phyloP scores from a whole-genome alignment of 2,888 invertebrate species.

The Agrotis exclamationis region DNA sequence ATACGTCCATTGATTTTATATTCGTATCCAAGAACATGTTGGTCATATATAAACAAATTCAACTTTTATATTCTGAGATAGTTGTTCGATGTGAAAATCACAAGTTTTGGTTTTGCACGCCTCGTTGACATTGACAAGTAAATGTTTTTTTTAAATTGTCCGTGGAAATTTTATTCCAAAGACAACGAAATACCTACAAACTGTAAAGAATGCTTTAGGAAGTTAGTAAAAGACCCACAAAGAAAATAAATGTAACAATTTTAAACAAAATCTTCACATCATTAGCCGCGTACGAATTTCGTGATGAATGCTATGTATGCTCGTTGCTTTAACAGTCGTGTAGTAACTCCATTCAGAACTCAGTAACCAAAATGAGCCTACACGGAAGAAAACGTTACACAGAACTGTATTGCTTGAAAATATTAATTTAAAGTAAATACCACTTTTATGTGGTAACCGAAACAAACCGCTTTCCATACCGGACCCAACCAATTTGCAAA shows the following conservation, averaged over 20 bases:
- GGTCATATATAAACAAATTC: not conserved
- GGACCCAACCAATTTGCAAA: constrained; percentile 47
- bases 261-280: no score
- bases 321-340: not conserved
- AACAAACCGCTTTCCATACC: constrained; percentile 23
- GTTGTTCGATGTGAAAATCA: constrained; percentile 12
- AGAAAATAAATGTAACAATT: no score
- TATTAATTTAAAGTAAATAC: constrained; percentile 25
- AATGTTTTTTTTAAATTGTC: not conserved
- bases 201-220: no score
- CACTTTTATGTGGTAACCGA: not conserved
- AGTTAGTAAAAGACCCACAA: no score
- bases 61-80: not conserved
- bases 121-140: not conserved
- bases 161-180: not conserved
- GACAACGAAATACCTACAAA: no score
- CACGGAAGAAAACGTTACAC: constrained; percentile 3
- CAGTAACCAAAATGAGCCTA: not conserved
- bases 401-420: constrained; percentile 25
- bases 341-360: not conserved
- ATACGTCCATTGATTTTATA: constrained; percentile 32
- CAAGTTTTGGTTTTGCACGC: not conserved
- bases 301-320: no score
- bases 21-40: constrained; percentile 36
- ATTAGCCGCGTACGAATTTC: no score